Conservation (phyloP, 2,888 invertebrate species). For the Unio pictorum region DNA sequence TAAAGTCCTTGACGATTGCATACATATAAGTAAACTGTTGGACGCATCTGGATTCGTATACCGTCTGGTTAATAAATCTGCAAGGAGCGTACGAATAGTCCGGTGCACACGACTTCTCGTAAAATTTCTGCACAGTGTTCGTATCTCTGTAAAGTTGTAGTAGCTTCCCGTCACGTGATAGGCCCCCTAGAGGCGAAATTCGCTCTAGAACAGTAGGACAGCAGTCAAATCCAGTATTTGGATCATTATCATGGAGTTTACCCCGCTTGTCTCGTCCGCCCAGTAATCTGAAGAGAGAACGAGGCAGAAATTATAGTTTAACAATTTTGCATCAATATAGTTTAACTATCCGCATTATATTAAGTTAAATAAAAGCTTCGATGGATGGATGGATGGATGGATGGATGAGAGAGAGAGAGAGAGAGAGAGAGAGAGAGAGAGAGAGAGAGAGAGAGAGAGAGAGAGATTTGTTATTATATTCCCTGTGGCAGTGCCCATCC, state of each 20-base stretch:
- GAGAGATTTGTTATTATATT: too few relatives aligned
- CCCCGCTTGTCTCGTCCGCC: conserved; percentile 35
- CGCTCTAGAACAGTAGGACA: conserved; percentile 86
- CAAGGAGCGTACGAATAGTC: conserved; percentile 83
- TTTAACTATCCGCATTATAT: too few relatives aligned
- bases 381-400: too few relatives aligned
- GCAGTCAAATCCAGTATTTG: conserved; percentile 76
- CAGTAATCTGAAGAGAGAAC: conserved; percentile 27
- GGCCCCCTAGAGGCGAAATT: conserved; percentile 84
- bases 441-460: too few relatives aligned
- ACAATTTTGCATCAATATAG: too few relatives aligned
- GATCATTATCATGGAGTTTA: conserved; percentile 10
- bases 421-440: too few relatives aligned
- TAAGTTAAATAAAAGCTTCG: too few relatives aligned
- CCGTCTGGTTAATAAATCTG: conserved; percentile 81
- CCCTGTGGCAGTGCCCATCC: too few relatives aligned
- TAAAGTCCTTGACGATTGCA: conserved; percentile 82
- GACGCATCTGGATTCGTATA: conserved; percentile 82
- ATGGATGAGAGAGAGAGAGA: too few relatives aligned
- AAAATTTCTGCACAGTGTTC: conserved; percentile 76
- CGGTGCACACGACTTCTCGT: conserved; percentile 84
- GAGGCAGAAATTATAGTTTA: neutral
- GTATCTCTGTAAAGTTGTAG: conserved; percentile 84
- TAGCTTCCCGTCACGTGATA: conserved; percentile 77
- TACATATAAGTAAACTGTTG: conserved; percentile 89